phyloP scores from a whole-genome alignment of 2,888 invertebrate genomes.

The Aelia acuminata region DNA sequence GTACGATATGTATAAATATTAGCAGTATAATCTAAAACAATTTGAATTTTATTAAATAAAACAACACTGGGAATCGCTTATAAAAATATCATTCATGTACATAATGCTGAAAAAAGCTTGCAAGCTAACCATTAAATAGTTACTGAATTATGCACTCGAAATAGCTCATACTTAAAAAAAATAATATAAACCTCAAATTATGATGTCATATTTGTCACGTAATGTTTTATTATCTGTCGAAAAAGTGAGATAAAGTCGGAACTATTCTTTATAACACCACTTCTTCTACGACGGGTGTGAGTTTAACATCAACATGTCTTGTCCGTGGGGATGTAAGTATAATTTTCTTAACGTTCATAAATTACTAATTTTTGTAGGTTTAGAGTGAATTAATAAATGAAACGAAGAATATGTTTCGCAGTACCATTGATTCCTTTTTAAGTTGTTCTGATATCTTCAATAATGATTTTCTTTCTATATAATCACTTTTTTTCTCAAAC shows the following conservation, averaged over 20 bases:
- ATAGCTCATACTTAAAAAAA: not conserved
- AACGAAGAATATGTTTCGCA: not conserved
- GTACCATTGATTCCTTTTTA: not conserved
- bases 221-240: conserved; percentile 13
- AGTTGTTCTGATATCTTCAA: not conserved
- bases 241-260: not conserved
- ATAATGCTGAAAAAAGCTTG: too few relatives aligned
- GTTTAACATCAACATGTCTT: not conserved
- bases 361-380: not conserved
- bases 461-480: not conserved
- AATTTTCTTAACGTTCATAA: not conserved
- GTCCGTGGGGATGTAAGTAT: not conserved
- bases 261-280: not conserved
- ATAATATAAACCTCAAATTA: not conserved
- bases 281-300: not conserved
- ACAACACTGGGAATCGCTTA: not conserved
- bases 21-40: too few relatives aligned
- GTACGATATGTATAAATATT: too few relatives aligned
- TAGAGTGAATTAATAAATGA: not conserved
- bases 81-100: not conserved
- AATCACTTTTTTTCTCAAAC: not conserved
- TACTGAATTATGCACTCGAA: not conserved
- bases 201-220: conserved; percentile 4
- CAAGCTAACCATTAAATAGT: too few relatives aligned
- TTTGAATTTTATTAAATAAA: too few relatives aligned